Evolutionary conservation across 2,888 invertebrate genomes (phyloP).

Genomic region (Aproaerema taeniolella): DNA sequence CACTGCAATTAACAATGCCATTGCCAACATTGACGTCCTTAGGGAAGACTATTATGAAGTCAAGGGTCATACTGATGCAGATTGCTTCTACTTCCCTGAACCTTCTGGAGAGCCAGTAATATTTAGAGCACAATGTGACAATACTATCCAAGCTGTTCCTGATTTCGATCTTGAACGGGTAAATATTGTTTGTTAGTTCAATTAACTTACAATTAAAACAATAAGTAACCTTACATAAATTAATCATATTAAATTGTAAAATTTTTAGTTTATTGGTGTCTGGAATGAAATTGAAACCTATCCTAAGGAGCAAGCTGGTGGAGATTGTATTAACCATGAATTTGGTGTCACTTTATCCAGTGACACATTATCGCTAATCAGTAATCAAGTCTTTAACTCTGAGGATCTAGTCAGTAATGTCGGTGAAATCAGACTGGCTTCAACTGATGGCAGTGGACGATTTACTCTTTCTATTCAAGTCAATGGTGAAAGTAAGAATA

Average conservation of each 20-base stretch:
- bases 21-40: constrained; percentile 32
- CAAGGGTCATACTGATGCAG: constrained; percentile 31
- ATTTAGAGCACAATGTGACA: constrained; percentile 44
- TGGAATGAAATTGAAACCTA: constrained; percentile 82
- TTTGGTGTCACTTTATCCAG: constrained; percentile 32
- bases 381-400: constrained; percentile 2
- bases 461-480: constrained; percentile 1
- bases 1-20: constrained; percentile 27
- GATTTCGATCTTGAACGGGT: constrained; percentile 39
- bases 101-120: constrained; percentile 53
- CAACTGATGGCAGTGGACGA: constrained; percentile 2
- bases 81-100: constrained; percentile 61
- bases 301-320: constrained; percentile 77
- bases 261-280: constrained; percentile 37
- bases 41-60: constrained; percentile 32
- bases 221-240: background rate
- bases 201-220: background rate
- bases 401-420: background rate
- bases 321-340: constrained; percentile 74
- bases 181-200: constrained; percentile 19
- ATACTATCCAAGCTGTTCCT: constrained; percentile 30
- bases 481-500: background rate
- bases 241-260: background rate
- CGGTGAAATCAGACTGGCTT: background rate
- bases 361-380: background rate